Conservation (phyloP, 2,888 invertebrate species). For the Argyresthia goedartella region DNA sequence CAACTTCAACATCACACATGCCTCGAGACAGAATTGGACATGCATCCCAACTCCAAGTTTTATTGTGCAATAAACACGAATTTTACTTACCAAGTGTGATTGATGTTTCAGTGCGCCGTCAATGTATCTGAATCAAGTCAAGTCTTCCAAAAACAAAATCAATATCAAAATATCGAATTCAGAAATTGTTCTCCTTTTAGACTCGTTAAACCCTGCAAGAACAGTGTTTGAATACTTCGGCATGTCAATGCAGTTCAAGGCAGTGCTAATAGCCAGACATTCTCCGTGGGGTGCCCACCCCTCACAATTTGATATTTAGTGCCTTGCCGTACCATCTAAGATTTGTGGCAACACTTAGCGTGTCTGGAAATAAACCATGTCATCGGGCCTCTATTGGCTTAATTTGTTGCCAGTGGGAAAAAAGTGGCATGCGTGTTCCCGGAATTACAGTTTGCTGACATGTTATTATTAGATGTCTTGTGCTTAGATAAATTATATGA, state of each 20-base stretch:
- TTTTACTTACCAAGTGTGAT: too few relatives aligned
- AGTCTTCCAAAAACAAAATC: too few relatives aligned
- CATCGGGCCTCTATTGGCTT: conserved; percentile 22
- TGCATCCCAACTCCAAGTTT: not conserved
- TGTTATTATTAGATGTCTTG: not conserved
- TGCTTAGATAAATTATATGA: not conserved
- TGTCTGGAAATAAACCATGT: conserved; percentile 28
- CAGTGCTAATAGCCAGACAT: conserved; percentile 36
- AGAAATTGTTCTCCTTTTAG: not conserved
- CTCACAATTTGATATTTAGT: conserved; percentile 51
- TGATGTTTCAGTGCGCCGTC: too few relatives aligned
- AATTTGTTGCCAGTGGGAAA: conserved; percentile 22
- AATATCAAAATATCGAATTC: not conserved
- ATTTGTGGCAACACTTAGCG: conserved; percentile 52
- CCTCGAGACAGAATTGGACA: too few relatives aligned
- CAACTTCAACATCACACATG: too few relatives aligned
- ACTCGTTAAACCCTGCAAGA: not conserved
- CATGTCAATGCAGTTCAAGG: conserved; percentile 53
- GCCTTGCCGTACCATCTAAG: conserved; percentile 64
- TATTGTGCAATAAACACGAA: too few relatives aligned
- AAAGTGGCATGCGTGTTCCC: conserved; percentile 6
- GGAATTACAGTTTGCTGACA: not conserved
- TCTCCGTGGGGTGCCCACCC: conserved; percentile 39
- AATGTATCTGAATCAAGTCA: too few relatives aligned
- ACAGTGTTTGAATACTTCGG: conserved; percentile 15